phyloP scores from a whole-genome alignment of 2,113 vertebrate species.

The Circaetus gallicus region DNA sequence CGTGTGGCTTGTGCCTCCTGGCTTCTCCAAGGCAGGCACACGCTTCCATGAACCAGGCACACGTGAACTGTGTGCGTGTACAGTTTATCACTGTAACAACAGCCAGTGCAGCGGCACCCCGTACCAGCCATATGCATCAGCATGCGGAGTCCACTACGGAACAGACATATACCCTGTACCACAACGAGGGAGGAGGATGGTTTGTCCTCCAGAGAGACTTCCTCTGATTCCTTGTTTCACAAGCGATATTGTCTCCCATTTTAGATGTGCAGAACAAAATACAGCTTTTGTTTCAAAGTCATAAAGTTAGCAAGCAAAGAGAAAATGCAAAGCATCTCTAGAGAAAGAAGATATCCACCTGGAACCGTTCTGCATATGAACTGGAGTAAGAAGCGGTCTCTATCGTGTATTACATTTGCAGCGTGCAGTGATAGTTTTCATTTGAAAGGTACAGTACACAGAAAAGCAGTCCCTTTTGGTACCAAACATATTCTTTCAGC shows the following conservation, averaged over 20 bases:
- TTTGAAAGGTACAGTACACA: background rate
- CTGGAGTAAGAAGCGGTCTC: background rate
- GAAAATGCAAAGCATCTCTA: background rate
- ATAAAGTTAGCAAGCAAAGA: background rate
- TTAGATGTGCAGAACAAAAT: background rate
- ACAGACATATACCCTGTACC: background rate
- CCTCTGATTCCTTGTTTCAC: background rate
- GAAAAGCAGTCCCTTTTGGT: background rate
- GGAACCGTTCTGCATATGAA: background rate
- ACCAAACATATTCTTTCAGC: background rate
- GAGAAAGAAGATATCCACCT: background rate
- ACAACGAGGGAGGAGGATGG: fast-evolving
- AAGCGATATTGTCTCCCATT: background rate
- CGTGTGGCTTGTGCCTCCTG: background rate
- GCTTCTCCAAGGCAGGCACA: background rate
- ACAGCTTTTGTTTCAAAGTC: background rate
- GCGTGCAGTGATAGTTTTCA: background rate
- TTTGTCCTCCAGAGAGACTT: background rate
- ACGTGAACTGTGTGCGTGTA: fast-evolving
- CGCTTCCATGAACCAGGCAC: fast-evolving
- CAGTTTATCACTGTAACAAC: background rate
- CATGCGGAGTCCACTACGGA: background rate
- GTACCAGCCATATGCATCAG: background rate
- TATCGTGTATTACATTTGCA: background rate
- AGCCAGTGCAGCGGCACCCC: background rate